phyloP scores from a whole-genome alignment of 1,140 invertebrate genomes.

The Probaryconus sp. region DNA sequence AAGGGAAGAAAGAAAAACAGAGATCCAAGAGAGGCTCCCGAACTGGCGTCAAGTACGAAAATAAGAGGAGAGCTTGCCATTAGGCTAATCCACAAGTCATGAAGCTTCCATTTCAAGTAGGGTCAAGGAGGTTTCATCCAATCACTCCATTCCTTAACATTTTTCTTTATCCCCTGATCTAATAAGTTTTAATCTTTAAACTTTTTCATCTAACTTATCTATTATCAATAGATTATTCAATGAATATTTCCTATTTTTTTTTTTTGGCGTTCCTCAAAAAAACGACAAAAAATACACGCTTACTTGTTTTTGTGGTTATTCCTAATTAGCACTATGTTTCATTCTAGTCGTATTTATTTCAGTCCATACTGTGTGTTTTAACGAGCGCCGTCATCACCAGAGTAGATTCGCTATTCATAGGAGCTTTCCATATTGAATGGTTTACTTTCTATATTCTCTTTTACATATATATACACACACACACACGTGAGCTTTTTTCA shows the following conservation, averaged over 20 bases:
- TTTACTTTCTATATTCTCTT: conserved; percentile 64
- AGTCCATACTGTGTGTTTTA: conserved; percentile 26
- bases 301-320: conserved; percentile 62
- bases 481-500: conserved; percentile 30
- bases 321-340: conserved; percentile 73
- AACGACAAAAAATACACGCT: conserved; percentile 28
- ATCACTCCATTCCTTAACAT: conserved; percentile 62
- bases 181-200: no score
- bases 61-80: conserved; percentile 74
- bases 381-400: conserved; percentile 36
- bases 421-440: conserved; percentile 64
- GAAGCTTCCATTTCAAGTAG: conserved; percentile 65
- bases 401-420: conserved; percentile 47
- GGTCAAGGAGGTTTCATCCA: conserved; percentile 71
- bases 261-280: conserved; percentile 16
- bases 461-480: conserved; percentile 23
- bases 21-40: conserved; percentile 56
- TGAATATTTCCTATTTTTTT: neutral
- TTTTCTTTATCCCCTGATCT: conserved; percentile 15
- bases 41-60: conserved; percentile 75
- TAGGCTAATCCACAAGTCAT: conserved; percentile 76
- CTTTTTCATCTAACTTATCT: no score
- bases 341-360: conserved; percentile 65
- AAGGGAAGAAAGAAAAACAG: conserved; percentile 38
- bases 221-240: no score